Conservation (phyloP, 2,888 invertebrate genomes). For the Acanthococcus lagerstroemiae region DNA sequence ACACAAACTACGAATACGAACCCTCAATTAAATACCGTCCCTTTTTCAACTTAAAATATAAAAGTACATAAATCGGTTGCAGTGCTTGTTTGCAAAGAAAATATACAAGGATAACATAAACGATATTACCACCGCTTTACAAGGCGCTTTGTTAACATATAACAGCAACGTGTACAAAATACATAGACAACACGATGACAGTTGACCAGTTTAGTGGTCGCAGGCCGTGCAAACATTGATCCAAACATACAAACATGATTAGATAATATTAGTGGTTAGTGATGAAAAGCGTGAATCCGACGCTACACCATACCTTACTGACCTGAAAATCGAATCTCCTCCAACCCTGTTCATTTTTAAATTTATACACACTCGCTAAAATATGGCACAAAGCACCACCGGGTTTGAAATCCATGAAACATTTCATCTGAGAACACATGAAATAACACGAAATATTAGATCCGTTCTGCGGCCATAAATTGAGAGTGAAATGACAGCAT, state of each 20-base stretch:
- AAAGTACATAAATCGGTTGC: too few relatives aligned
- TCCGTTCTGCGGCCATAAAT: too few relatives aligned
- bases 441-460: too few relatives aligned
- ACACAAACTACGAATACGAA: too few relatives aligned
- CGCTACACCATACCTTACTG: slow-evolving; percentile 55
- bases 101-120: slow-evolving; percentile 11
- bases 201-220: slow-evolving; percentile 7
- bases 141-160: slow-evolving; percentile 19
- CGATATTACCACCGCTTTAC: slow-evolving; percentile 26
- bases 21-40: too few relatives aligned
- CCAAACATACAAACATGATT: slow-evolving; percentile 16
- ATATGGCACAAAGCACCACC: slow-evolving; percentile 89
- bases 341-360: slow-evolving; percentile 93
- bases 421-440: slow-evolving; percentile 64
- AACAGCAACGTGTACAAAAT: slow-evolving; percentile 23
- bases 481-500: too few relatives aligned
- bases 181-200: slow-evolving; percentile 14
- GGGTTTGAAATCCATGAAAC: slow-evolving; percentile 90
- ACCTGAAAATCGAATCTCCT: slow-evolving; percentile 87
- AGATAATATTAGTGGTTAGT: slow-evolving; percentile 34
- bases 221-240: slow-evolving; percentile 25
- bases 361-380: slow-evolving; percentile 85
- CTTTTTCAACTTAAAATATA: too few relatives aligned
- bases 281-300: slow-evolving; percentile 34
- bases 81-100: too few relatives aligned